Evolutionary conservation across 2,888 invertebrate species (phyloP).

Genomic region (Boloria selene): DNA sequence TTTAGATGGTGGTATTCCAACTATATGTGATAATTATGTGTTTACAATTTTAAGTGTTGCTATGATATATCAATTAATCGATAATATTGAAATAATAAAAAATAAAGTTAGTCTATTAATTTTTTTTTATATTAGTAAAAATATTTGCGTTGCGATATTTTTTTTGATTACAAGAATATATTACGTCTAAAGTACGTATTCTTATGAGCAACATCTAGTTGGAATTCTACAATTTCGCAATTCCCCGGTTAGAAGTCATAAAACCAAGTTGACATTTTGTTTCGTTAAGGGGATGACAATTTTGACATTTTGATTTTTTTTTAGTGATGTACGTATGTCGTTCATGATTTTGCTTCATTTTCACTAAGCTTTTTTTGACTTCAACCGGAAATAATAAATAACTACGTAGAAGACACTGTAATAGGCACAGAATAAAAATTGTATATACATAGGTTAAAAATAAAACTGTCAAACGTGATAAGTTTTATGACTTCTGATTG

Average conservation of each 20-base stretch:
- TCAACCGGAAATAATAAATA: no score
- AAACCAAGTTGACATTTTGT: constrained; percentile 32
- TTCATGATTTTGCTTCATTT: constrained; percentile 21
- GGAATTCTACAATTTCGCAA: constrained; percentile 26
- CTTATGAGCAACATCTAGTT: constrained; percentile 10
- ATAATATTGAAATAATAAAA: no score
- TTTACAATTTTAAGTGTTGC: no score
- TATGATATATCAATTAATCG: no score
- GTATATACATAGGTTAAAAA: background rate
- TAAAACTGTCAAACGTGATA: constrained; percentile 15
- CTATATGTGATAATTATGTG: no score
- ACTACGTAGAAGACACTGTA: background rate
- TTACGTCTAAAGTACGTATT: no score
- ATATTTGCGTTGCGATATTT: no score
- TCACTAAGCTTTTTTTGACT: no score
- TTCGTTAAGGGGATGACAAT: background rate
- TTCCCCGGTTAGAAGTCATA: constrained; percentile 44
- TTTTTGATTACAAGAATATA: no score
- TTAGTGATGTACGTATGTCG: background rate
- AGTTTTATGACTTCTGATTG: constrained; percentile 46
- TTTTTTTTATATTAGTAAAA: no score
- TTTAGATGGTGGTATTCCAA: no score
- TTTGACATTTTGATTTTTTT: background rate
- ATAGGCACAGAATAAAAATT: background rate
- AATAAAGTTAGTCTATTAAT: no score